phyloP scores from a whole-genome alignment of 92 coral and sea anemone genomes.

The Epizoanthus illoricatus region DNA sequence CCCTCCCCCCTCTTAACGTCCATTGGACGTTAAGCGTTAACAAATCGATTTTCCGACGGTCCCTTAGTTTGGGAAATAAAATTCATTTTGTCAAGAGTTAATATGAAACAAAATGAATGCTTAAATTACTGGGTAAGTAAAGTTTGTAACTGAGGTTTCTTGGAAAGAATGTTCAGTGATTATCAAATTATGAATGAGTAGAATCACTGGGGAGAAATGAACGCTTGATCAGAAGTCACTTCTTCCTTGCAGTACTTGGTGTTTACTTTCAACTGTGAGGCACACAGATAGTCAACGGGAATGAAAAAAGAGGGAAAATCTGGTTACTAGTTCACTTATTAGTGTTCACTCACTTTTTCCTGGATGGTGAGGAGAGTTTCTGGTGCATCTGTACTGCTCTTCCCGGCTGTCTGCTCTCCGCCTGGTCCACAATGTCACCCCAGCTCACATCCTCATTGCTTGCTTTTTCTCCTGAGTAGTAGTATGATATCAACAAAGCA shows the following conservation, averaged over 20 bases:
- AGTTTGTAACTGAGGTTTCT: no score
- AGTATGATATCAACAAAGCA: no score
- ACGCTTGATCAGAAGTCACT: background rate
- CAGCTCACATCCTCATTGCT: constrained; percentile 73
- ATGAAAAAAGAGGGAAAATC: background rate
- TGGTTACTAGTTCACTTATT: no score
- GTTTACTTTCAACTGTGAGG: background rate
- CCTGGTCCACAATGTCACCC: constrained; percentile 91
- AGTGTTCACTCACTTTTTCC: constrained; percentile 71
- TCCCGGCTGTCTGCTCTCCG: constrained; percentile 93
- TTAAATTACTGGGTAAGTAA: no score
- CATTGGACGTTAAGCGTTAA: no score
- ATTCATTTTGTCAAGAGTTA: no score
- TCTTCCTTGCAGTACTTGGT: no score
- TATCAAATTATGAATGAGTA: background rate
- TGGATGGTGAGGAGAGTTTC: constrained; percentile 91
- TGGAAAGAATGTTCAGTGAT: no score
- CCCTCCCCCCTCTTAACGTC: no score
- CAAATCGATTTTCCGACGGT: no score
- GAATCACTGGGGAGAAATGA: background rate
- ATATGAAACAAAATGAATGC: no score
- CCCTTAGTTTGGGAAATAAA: no score
- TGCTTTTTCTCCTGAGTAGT: constrained; percentile 70
- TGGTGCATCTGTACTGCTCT: constrained; percentile 98
- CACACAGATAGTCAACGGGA: background rate